Conservation (phyloP, 2,797 vertebrate species). For the Hirundo rustica region DNA sequence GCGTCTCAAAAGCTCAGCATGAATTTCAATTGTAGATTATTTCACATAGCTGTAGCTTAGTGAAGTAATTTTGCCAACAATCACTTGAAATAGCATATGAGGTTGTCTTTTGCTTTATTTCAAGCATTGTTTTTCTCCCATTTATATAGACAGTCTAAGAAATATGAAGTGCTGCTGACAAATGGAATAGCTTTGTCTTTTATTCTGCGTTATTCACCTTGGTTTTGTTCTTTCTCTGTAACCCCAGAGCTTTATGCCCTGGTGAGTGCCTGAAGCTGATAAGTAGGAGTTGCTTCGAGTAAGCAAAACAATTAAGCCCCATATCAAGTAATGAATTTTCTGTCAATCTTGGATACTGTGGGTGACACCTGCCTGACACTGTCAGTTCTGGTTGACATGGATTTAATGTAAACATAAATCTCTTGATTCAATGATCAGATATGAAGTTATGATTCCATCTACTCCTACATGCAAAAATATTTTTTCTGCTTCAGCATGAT, state of each 20-base stretch:
- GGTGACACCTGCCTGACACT: not conserved
- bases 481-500: not conserved
- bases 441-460: not conserved
- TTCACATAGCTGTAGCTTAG: not conserved
- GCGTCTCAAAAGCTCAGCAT: conserved; percentile 31
- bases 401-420: not conserved
- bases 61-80: conserved; percentile 9
- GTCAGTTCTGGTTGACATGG: not conserved
- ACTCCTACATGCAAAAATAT: not conserved
- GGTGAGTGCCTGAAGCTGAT: not conserved
- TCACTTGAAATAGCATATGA: conserved; percentile 1
- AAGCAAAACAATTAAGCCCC: not conserved
- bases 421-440: not conserved
- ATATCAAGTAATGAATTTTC: not conserved
- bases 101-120: not conserved
- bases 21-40: conserved; percentile 4
- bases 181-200: not conserved
- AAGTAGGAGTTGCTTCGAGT: not conserved
- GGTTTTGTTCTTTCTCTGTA: not conserved
- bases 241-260: not conserved
- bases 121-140: not conserved
- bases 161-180: not conserved
- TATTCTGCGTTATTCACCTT: not conserved
- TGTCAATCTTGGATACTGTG: not conserved
- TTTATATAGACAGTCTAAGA: not conserved